Percentiles rank a stretch among this genome's conserved stretches.
phyloP scores from a whole-genome alignment of 2,797 vertebrate species.

The Anisognathus igniventris region DNA sequence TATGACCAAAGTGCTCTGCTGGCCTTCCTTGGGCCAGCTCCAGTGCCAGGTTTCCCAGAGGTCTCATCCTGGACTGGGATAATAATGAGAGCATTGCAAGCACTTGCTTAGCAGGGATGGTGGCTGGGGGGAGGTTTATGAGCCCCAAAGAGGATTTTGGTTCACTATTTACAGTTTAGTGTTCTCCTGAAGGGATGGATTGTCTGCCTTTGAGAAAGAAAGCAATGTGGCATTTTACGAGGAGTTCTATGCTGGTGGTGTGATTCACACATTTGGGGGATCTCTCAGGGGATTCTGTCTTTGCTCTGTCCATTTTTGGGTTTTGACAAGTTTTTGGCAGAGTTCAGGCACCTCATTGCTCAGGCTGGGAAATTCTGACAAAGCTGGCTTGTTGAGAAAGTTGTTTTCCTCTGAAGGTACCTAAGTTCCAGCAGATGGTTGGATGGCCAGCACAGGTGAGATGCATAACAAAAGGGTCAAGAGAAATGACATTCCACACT shows the following conservation, averaged over 20 bases:
- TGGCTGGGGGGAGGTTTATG: not conserved
- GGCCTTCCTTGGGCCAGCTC: not conserved
- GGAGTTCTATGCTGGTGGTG: not conserved
- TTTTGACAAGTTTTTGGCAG: not conserved
- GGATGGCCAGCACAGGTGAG: not conserved
- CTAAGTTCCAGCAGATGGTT: not conserved
- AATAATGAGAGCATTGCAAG: not conserved
- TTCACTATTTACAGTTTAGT: not conserved
- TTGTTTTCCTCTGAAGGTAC: not conserved
- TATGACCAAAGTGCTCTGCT: not conserved
- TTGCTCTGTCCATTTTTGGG: not conserved
- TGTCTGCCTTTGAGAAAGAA: not conserved
- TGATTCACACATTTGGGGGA: rapidly evolving
- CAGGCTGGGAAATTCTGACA: not conserved
- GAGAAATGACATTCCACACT: not conserved
- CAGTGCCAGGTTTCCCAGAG: not conserved
- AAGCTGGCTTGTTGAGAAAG: not conserved
- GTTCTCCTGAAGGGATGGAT: not conserved
- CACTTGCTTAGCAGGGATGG: not conserved
- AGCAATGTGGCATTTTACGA: not conserved
- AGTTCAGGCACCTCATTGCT: not conserved
- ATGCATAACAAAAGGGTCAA: not conserved
- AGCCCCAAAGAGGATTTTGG: not conserved
- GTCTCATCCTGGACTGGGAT: not conserved
- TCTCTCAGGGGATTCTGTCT: not conserved